These are phyloP conservation scores for Habrosyne pyritoides DNA, from an alignment of 2,888 invertebrate genomes.

Conservation along the genomic window DNA sequence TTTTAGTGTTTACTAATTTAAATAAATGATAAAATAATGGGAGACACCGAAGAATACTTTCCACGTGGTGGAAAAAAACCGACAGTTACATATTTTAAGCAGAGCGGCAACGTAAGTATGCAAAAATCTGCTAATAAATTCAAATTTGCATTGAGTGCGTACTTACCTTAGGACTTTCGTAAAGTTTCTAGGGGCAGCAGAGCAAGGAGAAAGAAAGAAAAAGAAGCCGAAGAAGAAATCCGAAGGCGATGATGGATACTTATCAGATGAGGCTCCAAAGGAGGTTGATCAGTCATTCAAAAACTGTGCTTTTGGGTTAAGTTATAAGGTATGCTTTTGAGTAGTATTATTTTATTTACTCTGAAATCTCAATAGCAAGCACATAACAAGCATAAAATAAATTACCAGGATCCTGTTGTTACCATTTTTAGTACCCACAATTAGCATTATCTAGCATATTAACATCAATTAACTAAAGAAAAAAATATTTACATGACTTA, in stretches of 20 bases:
- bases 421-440: too few relatives aligned
- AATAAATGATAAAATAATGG: slow-evolving; percentile 45
- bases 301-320: slow-evolving; percentile 64
- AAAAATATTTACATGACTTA: too few relatives aligned
- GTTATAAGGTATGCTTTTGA: slow-evolving; percentile 54
- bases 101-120: slow-evolving; percentile 68
- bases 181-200: slow-evolving; percentile 71
- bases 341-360: not conserved
- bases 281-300: slow-evolving; percentile 60
- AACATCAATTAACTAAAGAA: too few relatives aligned
- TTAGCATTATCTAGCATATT: too few relatives aligned
- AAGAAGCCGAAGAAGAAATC: slow-evolving; percentile 62
- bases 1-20: slow-evolving; percentile 16
- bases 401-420: too few relatives aligned
- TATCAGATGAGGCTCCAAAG: slow-evolving; percentile 64
- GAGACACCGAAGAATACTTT: slow-evolving; percentile 80
- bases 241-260: slow-evolving; percentile 73
- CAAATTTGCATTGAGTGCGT: too few relatives aligned
- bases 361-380: too few relatives aligned
- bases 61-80: slow-evolving; percentile 83
- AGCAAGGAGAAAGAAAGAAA: slow-evolving; percentile 69
- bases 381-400: too few relatives aligned
- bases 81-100: slow-evolving; percentile 67
- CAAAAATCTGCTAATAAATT: not conserved
- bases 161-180: slow-evolving; percentile 13